Percentiles rank a stretch among this genome's conserved stretches.
These are phyloP conservation scores for Mystacornis crossleyi DNA, from an alignment of 2,113 vertebrate genomes.

Conservation along the genomic window DNA sequence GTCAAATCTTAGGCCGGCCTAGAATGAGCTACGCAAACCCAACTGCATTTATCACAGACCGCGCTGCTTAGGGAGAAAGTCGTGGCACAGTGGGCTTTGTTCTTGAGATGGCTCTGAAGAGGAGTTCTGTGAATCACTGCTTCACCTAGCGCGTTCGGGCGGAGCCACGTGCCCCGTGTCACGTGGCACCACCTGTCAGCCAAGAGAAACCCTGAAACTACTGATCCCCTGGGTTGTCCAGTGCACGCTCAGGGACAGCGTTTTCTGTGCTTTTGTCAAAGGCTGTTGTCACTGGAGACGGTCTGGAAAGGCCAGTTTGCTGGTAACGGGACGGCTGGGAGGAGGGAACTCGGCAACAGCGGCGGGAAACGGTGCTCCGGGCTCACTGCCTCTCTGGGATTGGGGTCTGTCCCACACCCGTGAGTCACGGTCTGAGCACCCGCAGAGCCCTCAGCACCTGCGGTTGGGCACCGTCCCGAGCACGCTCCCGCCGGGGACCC, in stretches of 20 bases:
- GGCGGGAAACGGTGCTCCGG: fast-evolving
- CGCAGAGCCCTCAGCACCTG: background rate
- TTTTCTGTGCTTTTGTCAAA: background rate
- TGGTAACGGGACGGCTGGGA: background rate
- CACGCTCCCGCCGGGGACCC: too few relatives aligned
- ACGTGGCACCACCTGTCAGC: slow-evolving; percentile 19
- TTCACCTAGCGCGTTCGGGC: background rate
- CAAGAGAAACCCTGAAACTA: background rate
- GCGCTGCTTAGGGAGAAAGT: background rate
- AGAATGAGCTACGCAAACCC: background rate
- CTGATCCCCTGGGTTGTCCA: background rate
- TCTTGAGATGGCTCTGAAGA: background rate
- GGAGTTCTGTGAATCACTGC: background rate
- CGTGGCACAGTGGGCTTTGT: background rate
- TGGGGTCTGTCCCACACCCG: background rate
- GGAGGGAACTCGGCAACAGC: fast-evolving
- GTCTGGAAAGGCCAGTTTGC: background rate
- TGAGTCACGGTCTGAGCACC: background rate
- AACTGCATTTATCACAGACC: background rate
- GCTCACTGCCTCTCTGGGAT: background rate
- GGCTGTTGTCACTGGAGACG: background rate
- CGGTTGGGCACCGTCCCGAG: background rate
- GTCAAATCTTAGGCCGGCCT: background rate
- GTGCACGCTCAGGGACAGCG: too few relatives aligned
- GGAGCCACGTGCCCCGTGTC: background rate